Evolutionary conservation across 2,113 vertebrate genomes (phyloP).

Genomic region (Motacilla tschutschensis): DNA sequence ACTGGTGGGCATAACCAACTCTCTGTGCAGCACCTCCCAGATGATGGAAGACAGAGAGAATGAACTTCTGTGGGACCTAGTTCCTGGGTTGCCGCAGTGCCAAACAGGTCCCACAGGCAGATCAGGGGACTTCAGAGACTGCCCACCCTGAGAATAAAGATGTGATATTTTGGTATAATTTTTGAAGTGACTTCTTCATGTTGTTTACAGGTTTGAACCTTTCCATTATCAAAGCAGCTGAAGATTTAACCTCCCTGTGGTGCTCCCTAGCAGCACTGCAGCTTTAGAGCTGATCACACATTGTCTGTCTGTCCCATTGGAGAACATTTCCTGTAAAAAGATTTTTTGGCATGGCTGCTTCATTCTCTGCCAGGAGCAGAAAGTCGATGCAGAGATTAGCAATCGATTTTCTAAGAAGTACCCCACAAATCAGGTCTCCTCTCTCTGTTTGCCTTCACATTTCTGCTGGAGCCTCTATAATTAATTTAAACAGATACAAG

Average conservation of each 20-base stretch:
- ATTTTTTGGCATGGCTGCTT: constrained; percentile 1
- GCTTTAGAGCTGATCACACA: background rate
- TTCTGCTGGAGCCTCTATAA: constrained; percentile 45
- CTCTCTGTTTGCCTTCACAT: constrained; percentile 42
- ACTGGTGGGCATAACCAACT: background rate
- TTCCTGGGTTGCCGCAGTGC: background rate
- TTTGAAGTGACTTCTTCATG: background rate
- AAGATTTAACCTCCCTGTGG: background rate
- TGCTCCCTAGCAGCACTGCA: background rate
- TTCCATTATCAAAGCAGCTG: background rate
- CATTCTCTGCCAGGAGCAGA: background rate
- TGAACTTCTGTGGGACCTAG: background rate
- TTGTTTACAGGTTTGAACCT: background rate
- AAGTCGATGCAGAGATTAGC: constrained; percentile 24
- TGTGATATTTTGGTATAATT: background rate
- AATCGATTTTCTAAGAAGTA: constrained; percentile 21
- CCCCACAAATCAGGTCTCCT: constrained; percentile 40
- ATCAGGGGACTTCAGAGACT: background rate
- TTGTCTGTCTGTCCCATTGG: background rate
- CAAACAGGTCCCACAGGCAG: background rate
- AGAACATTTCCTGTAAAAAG: constrained; percentile 37
- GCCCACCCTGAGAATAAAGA: background rate
- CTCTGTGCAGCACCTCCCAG: background rate
- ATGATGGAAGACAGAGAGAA: background rate
- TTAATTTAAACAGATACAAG: constrained; percentile 61